Conservation (phyloP, 2,113 vertebrate genomes). For the Hemiscyllium ocellatum region DNA sequence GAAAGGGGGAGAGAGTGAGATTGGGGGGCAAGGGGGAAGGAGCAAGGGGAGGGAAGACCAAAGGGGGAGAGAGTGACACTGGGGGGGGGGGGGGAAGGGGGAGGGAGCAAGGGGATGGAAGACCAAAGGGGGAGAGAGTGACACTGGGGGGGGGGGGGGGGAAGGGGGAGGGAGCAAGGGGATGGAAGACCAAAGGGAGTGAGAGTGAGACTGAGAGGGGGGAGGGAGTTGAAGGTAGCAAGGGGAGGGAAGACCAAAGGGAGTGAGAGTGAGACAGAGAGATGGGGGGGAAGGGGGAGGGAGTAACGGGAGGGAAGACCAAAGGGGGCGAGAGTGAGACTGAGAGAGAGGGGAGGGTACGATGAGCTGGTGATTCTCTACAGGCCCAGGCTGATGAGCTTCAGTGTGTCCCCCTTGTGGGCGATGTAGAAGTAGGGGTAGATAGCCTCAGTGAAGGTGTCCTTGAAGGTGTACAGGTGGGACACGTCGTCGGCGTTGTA, state of each 20-base stretch:
- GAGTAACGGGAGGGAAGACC: no score
- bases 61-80: no score
- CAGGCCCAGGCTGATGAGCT: background rate
- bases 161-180: no score
- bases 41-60: no score
- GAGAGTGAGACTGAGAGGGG: no score
- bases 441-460: slow-evolving; percentile 31
- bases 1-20: background rate
- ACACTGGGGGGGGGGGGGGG: no score
- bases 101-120: background rate
- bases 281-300: no score
- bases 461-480: slow-evolving; percentile 34
- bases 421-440: slow-evolving; percentile 28
- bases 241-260: no score
- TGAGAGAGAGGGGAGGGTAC: background rate
- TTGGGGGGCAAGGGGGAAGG: no score
- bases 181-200: background rate
- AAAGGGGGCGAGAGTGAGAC: background rate
- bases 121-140: no score
- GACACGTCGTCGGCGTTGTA: slow-evolving; percentile 2
- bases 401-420: background rate
- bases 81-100: background rate
- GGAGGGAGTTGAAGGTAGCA: no score
- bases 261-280: background rate
- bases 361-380: background rate